phyloP scores from a whole-genome alignment of 2,797 vertebrate genomes.

The Xerus rutilus region DNA sequence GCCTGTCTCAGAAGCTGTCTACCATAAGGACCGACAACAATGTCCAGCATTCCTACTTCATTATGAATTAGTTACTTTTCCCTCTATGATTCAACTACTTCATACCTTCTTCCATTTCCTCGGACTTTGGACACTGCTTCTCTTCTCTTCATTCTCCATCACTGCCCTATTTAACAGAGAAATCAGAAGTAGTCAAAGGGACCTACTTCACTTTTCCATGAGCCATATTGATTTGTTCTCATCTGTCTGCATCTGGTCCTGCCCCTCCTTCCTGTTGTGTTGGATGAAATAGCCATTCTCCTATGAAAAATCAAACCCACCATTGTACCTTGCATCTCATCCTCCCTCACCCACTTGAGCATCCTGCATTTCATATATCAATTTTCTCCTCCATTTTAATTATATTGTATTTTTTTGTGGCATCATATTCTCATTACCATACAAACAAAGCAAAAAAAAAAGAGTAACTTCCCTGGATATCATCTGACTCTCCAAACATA shows the following conservation, averaged over 20 bases:
- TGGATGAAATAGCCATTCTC: neutral
- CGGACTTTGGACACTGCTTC: neutral
- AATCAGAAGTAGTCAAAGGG: neutral
- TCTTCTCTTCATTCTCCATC: neutral
- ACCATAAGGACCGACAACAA: rapidly evolving
- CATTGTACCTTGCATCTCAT: neutral
- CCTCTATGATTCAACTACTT: neutral
- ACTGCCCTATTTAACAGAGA: neutral
- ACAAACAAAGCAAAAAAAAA: neutral
- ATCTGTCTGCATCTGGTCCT: neutral
- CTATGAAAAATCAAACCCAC: neutral
- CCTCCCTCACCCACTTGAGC: neutral
- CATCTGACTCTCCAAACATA: neutral
- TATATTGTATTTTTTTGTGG: neutral
- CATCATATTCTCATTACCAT: neutral
- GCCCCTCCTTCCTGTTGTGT: neutral
- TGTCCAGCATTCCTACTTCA: neutral
- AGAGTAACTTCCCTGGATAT: neutral
- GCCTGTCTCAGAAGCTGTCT: neutral
- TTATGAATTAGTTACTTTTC: neutral
- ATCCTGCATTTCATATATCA: neutral
- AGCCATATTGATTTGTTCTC: neutral
- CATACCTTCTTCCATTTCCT: neutral
- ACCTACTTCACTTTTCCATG: neutral
- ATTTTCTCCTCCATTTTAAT: neutral